Conservation (phyloP, 1,140 invertebrate species). For the Drosophila orena region DNA sequence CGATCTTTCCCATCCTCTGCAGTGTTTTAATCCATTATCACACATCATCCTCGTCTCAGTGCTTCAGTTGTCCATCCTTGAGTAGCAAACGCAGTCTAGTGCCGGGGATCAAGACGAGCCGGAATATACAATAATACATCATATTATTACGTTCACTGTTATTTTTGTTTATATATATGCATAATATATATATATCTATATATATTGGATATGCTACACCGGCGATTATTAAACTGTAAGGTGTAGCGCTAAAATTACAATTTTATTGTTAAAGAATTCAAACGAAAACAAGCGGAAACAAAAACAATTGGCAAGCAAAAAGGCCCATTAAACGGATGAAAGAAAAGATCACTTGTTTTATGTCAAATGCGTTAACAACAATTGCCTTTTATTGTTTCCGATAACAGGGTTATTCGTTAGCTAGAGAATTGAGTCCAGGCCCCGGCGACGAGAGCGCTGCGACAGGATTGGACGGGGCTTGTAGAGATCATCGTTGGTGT, state of each 20-base stretch:
- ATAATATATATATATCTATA: slow-evolving; percentile 39
- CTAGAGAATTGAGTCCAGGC: slow-evolving; percentile 72
- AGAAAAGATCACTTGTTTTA: slow-evolving; percentile 38
- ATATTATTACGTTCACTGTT: slow-evolving; percentile 72
- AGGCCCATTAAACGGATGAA: slow-evolving; percentile 50
- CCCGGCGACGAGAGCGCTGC: slow-evolving; percentile 76
- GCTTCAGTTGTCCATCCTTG: background rate
- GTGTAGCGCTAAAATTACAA: slow-evolving; percentile 63
- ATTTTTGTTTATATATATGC: slow-evolving; percentile 72
- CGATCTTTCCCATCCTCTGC: slow-evolving; percentile 4
- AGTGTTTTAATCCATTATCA: slow-evolving; percentile 18
- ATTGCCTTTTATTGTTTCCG: slow-evolving; percentile 53
- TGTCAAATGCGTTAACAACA: slow-evolving; percentile 72
- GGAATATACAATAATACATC: slow-evolving; percentile 35
- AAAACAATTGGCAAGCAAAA: slow-evolving; percentile 28
- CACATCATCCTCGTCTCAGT: slow-evolving; percentile 17
- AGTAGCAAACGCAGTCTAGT: slow-evolving; percentile 5
- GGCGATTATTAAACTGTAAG: slow-evolving; percentile 59
- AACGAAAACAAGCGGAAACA: slow-evolving; percentile 22
- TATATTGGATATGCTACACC: slow-evolving; percentile 56
- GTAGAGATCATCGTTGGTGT: slow-evolving; percentile 89
- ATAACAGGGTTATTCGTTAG: slow-evolving; percentile 30
- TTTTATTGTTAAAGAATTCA: slow-evolving; percentile 74
- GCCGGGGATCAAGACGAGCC: slow-evolving; percentile 4
- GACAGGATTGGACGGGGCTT: slow-evolving; percentile 87